These are phyloP conservation scores for Ophioninae sp. DNA, from an alignment of 2,888 invertebrate species.

Conservation along the genomic window DNA sequence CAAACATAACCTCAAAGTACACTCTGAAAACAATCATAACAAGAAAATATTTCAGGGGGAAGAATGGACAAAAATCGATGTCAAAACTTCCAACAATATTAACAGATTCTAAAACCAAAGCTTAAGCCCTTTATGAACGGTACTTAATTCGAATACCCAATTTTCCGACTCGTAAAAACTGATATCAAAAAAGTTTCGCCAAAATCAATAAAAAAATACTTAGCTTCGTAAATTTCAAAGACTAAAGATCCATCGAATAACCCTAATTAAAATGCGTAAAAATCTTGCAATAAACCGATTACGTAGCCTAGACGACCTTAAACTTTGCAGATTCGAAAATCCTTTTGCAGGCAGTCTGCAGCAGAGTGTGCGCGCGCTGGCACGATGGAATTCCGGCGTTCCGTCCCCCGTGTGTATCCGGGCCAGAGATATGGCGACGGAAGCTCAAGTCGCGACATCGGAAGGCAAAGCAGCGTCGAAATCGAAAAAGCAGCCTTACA, in stretches of 20 bases:
- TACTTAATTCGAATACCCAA: no score
- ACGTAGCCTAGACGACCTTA: no score
- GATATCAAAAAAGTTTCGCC: no score
- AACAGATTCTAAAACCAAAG: no score
- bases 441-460: slow-evolving; percentile 47
- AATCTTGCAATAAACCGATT: background rate
- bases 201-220: no score
- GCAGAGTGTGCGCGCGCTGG: slow-evolving; percentile 70
- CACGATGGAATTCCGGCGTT: slow-evolving; percentile 66
- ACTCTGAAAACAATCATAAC: slow-evolving; percentile 1
- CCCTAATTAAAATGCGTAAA: background rate
- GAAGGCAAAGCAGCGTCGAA: slow-evolving; percentile 58
- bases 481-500: slow-evolving; percentile 83
- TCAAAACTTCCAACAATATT: background rate
- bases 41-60: background rate
- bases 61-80: background rate
- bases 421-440: slow-evolving; percentile 63
- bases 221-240: no score
- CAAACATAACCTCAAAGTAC: slow-evolving; percentile 35
- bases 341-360: slow-evolving; percentile 68
- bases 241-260: no score
- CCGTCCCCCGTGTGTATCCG: slow-evolving; percentile 60
- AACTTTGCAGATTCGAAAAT: background rate
- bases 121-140: no score
- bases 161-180: no score